Percentiles rank a stretch among this genome's conserved stretches.
Evolutionary conservation across 2,888 invertebrate genomes (phyloP).

Genomic region (Melieria picta): DNA sequence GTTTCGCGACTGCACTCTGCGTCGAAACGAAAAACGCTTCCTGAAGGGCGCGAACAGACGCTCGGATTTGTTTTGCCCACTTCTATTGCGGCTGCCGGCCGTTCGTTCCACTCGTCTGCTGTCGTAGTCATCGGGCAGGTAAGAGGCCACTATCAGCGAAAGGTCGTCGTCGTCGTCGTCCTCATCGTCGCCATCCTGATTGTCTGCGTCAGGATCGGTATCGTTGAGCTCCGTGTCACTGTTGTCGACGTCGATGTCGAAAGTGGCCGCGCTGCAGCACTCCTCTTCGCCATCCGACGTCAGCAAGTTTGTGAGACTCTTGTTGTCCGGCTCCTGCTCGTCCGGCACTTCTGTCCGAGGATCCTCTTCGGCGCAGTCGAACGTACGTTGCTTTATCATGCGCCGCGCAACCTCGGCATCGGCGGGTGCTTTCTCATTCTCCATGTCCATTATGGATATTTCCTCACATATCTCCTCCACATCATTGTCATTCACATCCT

Average conservation of each 20-base stretch:
- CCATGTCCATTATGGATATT: slow-evolving; percentile 54
- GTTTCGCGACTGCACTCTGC: slow-evolving; percentile 43
- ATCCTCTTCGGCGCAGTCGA: slow-evolving; percentile 50
- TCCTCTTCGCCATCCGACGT: slow-evolving; percentile 57
- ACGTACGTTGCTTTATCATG: slow-evolving; percentile 52
- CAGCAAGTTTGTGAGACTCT: slow-evolving; percentile 55
- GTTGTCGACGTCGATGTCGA: slow-evolving; percentile 18
- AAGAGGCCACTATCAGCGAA: slow-evolving; percentile 63
- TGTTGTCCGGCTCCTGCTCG: slow-evolving; percentile 46
- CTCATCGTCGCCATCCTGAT: slow-evolving; percentile 46
- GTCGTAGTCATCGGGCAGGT: slow-evolving; percentile 54
- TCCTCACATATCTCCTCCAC: slow-evolving; percentile 63
- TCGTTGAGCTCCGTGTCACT: slow-evolving; percentile 35
- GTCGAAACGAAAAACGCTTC: slow-evolving; percentile 57
- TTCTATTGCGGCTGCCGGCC: slow-evolving; percentile 10
- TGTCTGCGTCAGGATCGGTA: slow-evolving; percentile 49
- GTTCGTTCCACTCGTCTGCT: slow-evolving; percentile 6
- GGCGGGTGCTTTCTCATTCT: slow-evolving; percentile 27
- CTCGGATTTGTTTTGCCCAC: slow-evolving; percentile 23
- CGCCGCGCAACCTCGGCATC: slow-evolving; percentile 16
- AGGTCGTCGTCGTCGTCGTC: slow-evolving; percentile 58
- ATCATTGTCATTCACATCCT: slow-evolving; percentile 34
- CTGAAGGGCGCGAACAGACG: slow-evolving; percentile 46
- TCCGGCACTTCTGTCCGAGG: slow-evolving; percentile 31
- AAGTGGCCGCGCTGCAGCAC: slow-evolving; percentile 44